Evolutionary conservation across 2,888 invertebrate species (phyloP), one percentile per base, ranked within the genome.

Genomic region (Heliconius erato): DNA sequence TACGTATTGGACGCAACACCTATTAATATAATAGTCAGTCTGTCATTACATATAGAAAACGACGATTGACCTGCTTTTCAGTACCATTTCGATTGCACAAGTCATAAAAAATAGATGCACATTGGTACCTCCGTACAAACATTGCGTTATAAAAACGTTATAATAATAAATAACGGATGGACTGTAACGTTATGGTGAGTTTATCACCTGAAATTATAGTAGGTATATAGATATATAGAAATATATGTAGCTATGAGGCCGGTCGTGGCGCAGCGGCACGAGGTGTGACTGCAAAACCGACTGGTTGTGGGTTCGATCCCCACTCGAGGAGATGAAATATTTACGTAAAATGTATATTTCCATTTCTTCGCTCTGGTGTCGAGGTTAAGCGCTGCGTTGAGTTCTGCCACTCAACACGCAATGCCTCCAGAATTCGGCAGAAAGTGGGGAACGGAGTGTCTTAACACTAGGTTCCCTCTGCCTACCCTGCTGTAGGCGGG

Each of bases 81-180:
- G 80, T 59, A 78, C 69, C 28, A 81, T 77, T 74, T 74, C 35
- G 71, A 79, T 79, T 81, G 72, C 83, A 72, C 68, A 74, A 83
- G 9, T 19, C 71, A 67, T 72, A 78, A 71, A 71, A 81, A 72
- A 81, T 81, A 81, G 77, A 78, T 76, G 76, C 76, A 81, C 69
- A 79, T 76, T 40, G 69, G n/a, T 28, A 79, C 44, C n/a, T 44
- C 40, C 69, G n/a, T 28, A 28, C 6, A 67, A 26, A 69, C 35
- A 19, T 78, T 83, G 74, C 76, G 74, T 69, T 79, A 72, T 82
- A 40, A 49, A 68, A 71, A 35, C 32, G 72, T 77, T 79, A 82
- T 82, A 83, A 81, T 79, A 84, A 79, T 84, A 84, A 84, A 84
- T 84, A 82, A 63, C 71, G 44, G 72, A 54, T 68, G 32, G n/a